Evolutionary conservation across 2,888 invertebrate genomes (phyloP).

Genomic region (Scaeva pyrastri): DNA sequence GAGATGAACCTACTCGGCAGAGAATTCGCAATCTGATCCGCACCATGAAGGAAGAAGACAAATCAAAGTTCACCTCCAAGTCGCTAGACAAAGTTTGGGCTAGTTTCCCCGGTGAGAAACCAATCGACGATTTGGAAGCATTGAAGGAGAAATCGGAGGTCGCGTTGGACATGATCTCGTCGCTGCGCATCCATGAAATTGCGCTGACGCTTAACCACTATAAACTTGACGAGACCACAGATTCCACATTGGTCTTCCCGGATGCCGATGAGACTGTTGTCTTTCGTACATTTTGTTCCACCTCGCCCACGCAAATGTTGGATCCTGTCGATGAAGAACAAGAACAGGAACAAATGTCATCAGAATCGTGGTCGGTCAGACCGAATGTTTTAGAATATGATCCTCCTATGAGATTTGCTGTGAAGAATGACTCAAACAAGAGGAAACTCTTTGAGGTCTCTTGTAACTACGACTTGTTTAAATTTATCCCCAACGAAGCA

Average conservation of each 20-base stretch:
- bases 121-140: constrained; percentile 78
- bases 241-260: constrained; percentile 79
- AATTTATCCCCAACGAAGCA: constrained; percentile 79
- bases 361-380: constrained; percentile 80
- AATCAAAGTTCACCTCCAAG: constrained; percentile 78
- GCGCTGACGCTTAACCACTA: constrained; percentile 82
- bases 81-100: constrained; percentile 80
- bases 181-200: constrained; percentile 81
- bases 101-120: constrained; percentile 79
- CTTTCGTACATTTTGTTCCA: constrained; percentile 81
- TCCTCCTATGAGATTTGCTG: constrained; percentile 69
- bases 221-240: constrained; percentile 80
- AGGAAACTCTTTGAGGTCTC: constrained; percentile 81
- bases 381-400: constrained; percentile 79
- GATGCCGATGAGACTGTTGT: constrained; percentile 83
- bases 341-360: constrained; percentile 56
- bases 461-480: constrained; percentile 79
- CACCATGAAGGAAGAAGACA: constrained; percentile 79
- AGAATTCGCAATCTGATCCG: constrained; percentile 81
- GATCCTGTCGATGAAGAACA: constrained; percentile 80
- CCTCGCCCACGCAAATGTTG: constrained; percentile 79
- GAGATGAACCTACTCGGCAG: constrained; percentile 85
- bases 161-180: constrained; percentile 80
- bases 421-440: constrained; percentile 79
- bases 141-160: constrained; percentile 80